Evolutionary conservation across 2,797 vertebrate genomes (phyloP), one percentile per base, ranked within the genome.

Genomic region (Austrolebias charrua): DNA sequence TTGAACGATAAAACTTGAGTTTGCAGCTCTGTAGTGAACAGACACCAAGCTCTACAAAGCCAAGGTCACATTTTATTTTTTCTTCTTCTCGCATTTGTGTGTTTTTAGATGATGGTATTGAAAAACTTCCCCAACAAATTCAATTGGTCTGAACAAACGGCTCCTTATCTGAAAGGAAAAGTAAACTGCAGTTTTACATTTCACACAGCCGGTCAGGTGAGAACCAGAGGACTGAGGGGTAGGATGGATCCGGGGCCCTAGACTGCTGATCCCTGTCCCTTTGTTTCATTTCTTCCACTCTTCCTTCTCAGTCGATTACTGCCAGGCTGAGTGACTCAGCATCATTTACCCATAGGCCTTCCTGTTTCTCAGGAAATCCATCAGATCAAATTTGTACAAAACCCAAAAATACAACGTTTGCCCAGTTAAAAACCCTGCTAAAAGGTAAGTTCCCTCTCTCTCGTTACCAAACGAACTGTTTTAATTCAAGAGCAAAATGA

Each of bases 201-300:
- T 79, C 77, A 44, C 3, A 11, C 45, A 56, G 60, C 45, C 31
- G 2, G 40, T n/a, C 70, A 74, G 81, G 77, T 80, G 80, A 75
- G 54, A 53, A 35, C 18, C 14, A 11, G 62, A 1, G 61, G 61
- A 48, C 11, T 69, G 66, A 29, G 61, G 69, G 75, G 63, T 2
- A 2, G 62, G 55, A 4, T 5, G 11, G 5, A 11, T 47, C 60
- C 71, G 52, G 40, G 63, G 60, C 4, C 62, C 42, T 29, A 67
- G 47, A 69, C 53, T 19, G 1, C 60, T 50, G 67, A 76, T 53
- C 71, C 64, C 63, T 66, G 61, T 71, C 59, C 48, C 57, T 72
- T 63, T 71, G 56, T 43, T 38, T n/a, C 48, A 19, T 4, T 31
- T 59, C 53, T 47, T 63, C 49, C 52, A 40, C 60, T 63, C 46